Evolutionary conservation across 1,140 invertebrate species (phyloP).

Genomic region (Gryllus bimaculatus): DNA sequence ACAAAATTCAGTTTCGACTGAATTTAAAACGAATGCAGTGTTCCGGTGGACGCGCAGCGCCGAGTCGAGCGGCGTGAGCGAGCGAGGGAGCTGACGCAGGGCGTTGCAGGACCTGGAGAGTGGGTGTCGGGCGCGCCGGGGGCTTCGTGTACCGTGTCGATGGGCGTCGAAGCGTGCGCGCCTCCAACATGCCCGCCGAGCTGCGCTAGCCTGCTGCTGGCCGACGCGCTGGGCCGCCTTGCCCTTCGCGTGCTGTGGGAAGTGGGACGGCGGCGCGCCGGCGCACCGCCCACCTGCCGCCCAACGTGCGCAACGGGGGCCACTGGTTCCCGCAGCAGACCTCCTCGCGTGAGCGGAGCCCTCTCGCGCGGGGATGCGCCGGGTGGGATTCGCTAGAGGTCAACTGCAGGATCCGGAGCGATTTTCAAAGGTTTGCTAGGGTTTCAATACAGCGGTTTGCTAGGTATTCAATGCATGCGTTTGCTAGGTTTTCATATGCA

Average conservation of each 20-base stretch:
- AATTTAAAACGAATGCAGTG: too few species aligned
- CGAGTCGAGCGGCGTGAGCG: too few species aligned
- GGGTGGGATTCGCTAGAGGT: too few species aligned
- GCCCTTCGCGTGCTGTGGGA: constrained; percentile 68
- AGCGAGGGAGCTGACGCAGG: background rate
- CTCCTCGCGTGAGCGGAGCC: constrained; percentile 53
- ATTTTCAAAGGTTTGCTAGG: too few species aligned
- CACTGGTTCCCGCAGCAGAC: constrained; percentile 77
- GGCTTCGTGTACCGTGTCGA: constrained; percentile 72
- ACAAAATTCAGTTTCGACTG: too few species aligned
- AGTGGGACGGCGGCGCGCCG: constrained; percentile 48
- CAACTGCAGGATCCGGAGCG: too few species aligned
- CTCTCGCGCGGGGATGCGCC: too few species aligned
- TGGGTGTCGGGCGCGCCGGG: constrained; percentile 50
- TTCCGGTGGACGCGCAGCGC: too few species aligned
- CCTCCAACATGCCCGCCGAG: constrained; percentile 60
- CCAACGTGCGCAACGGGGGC: constrained; percentile 59
- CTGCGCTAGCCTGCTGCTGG: constrained; percentile 51
- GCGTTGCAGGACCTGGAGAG: constrained; percentile 50
- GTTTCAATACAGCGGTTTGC: too few species aligned
- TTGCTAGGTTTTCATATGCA: too few species aligned
- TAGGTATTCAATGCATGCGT: too few species aligned
- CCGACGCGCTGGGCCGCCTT: constrained; percentile 56
- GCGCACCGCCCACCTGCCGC: constrained; percentile 47
- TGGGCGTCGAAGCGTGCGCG: constrained; percentile 68